Evolutionary conservation across 2,113 vertebrate species (phyloP), one percentile per base, ranked within the genome.

Genomic region (Limanda limanda): DNA sequence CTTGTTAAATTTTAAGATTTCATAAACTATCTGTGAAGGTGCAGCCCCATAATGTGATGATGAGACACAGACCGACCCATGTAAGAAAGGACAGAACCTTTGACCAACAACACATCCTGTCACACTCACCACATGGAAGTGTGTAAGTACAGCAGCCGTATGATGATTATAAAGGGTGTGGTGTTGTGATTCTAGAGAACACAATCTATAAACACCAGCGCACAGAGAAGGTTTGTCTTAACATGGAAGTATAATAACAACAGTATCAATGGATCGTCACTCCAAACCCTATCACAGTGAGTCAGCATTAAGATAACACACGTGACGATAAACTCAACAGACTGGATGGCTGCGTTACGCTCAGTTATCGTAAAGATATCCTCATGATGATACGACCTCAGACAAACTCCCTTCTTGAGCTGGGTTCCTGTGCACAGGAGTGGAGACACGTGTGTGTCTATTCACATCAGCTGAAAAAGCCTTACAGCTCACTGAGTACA

Each of bases 391-490:
- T 42, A 13, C 11, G 12, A 42, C 21, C 3, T 31, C 11, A 8
- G 59, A 48, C 15, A 6, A 48, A 54, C 55, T 51, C 8, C 47
- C 14, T 23, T 21, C 52, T 45, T 23, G 17, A 15, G 15, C 25
- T 40, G 45, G 31, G 1, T 15, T 58, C 55, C 42, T 14, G 12
- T 5, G 35, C 21, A 67, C 25, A 60, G 54, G 17, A 74, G 10
- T 1, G 35, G 52, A 69, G 69, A 76, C 58, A 61, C 21, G 23
- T 18, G 54, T 62, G 61, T 14, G 63, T 65, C 9, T 57, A 7
- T 69, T 66, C 61, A 63, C 37, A 60, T 27, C 0, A 70, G 64
- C 56, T 4, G 37, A 83, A 68, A 66, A 66, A 75, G 60, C 6
- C 40, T 62, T 52, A 1, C 14, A 71, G 47, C 51, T 59, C 63